Base-by-base conservation (phyloP, 2,113 vertebrate species). In the Psittacara wagleri region DNA sequence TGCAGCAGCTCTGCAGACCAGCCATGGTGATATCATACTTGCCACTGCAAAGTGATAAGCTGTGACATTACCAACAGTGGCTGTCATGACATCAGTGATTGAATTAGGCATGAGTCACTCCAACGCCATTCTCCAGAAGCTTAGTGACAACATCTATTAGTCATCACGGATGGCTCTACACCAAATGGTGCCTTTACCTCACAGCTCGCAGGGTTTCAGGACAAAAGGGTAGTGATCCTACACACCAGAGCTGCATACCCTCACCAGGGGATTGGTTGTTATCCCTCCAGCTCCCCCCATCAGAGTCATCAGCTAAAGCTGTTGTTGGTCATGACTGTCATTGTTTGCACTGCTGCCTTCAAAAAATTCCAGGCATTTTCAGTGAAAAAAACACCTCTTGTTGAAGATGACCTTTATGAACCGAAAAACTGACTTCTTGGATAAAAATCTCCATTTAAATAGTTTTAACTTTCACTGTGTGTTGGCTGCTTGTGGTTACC, bases 21-120 rank as follows among this genome's bases (percentile, higher is more conserved):
- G 82, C 64, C 78, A 4, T 55, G 95, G 63, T 94, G 96, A 96
- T 75, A 85, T 94, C 94, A 95, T 83, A 86, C 88, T 94, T 67
- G 78, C 87, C 86, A 79, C 89, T 67, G 93, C 74, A 83, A 87
- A 95, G 76, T 82, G 92, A 97, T 96, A 83, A 96, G 88, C 94
- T 89, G 90, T 86, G 93, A 94, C 83, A 78, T 94, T 96, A 94
- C 79, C 94, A 96, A 85, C 95, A 85, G 63, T 39, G 90, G 87
- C 79, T 89, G 91, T 85, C 92, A 97, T 97, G 90, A 90, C 62
- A 90, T 95, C 94, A 96, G 87, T 95, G 83, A 92, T 88, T 73
- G 68, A 86, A 96, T 97, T 87, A 91, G 90, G 59, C 61, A 46
- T 95, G 96, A 97, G 73, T 97, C 96, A 95, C 49, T 51, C 77